Evolutionary conservation across 1,140 invertebrate genomes (phyloP).

Genomic region (Chionoecetes opilio): DNA sequence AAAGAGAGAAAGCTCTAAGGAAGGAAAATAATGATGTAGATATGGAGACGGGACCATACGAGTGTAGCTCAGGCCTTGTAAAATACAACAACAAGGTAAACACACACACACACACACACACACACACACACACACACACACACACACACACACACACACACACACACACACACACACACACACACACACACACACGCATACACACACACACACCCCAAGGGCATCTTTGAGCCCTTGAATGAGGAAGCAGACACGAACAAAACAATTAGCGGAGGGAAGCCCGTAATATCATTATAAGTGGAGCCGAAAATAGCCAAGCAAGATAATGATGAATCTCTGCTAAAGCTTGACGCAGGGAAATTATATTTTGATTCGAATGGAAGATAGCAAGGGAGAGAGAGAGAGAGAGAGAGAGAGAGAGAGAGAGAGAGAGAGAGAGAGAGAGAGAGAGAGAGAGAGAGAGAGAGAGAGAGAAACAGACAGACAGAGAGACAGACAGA

Average conservation of each 20-base stretch:
- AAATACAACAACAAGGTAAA: no score
- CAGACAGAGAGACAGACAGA: background rate
- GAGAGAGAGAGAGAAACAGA: slow-evolving; percentile 22
- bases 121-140: slow-evolving; percentile 27
- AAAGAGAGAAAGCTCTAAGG: no score
- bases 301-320: background rate
- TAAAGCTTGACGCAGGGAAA: background rate
- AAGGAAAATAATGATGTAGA: no score
- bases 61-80: no score
- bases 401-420: background rate
- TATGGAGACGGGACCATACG: no score
- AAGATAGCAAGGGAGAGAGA: background rate
- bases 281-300: background rate
- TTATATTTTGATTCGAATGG: background rate
- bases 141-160: background rate
- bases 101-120: background rate
- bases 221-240: no score
- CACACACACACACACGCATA: background rate
- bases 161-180: background rate
- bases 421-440: background rate
- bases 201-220: background rate
- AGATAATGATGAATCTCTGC: background rate
- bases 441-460: background rate
- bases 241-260: background rate
- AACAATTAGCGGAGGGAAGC: background rate